Evolutionary conservation across 2,888 invertebrate species (phyloP), one percentile per base, ranked within the genome.

Genomic region (Dasypogon diadema): DNA sequence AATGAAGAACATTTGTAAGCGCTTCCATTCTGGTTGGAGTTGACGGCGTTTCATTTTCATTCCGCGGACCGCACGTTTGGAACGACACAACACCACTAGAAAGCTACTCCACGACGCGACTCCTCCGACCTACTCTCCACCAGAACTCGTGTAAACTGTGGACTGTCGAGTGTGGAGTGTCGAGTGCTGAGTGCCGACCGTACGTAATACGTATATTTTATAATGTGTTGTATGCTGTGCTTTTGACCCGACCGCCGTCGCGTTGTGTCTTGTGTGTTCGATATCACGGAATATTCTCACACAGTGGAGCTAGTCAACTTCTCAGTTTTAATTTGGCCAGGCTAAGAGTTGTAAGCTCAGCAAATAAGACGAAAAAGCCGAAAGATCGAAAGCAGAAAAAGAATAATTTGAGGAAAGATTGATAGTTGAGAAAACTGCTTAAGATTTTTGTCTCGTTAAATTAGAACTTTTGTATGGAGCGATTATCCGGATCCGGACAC

Each of bases 251-350:
- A 46, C 46, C 18, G 18, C 21, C 30, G 54, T 22, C 65, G 65
- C 48, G n/a, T 51, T 70, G 54, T 70, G 54, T 70, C 24, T 51
- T 70, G 54, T 70, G 54, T 70, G 54, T 24, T 70, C 70, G 54
- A 70, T 70, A 70, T 70, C 70, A 34, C 34, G 54, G 54, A 30
- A 70, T 70, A 34, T 70, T 70, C 70, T 54, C 70, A 70, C 70
- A 70, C 70, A 70, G 70, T 24, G 21, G 72, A 51, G 72, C 48
- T 12, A 37, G 70, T 76, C 60, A 73, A 72, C 63, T 55, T 65
- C 70, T 78, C 78, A 79, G 79, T 79, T 78, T 78, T 78, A 76
- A 77, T 78, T 78, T 77, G 79, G 76, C 79, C 79, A 78, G 79
- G 79, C 78, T 78, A 77, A 76, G 78, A 76, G 77, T 77, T 70